Base-by-base conservation (phyloP, 1,140 invertebrate species). In the Drosophila asahinai region DNA sequence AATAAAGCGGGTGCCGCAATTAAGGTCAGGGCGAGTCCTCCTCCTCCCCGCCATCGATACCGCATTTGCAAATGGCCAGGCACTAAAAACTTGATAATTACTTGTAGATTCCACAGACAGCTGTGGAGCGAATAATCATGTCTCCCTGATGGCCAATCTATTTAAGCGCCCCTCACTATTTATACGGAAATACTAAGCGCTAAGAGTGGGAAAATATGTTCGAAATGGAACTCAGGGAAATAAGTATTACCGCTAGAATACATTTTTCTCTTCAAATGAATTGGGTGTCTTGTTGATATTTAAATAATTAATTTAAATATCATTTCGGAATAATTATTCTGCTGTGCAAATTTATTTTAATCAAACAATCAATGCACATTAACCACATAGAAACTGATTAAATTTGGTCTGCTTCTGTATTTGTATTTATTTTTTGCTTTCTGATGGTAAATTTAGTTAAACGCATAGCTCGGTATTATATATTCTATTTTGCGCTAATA, bases 1-100 rank as follows among this genome's bases (percentile, higher is more conserved):
- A 61, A 80, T 86, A 83, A 83, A 86, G 57, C 61, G 83, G 83
- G 75, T 60, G 63, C 63, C 51, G 30, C 64, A 87, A 86, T 80
- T 86, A 70, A 49, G 76, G 76, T 63, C 80, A 86, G 47, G 15
- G 4, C 49, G 33, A 49, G 57, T 19, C 33, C 38, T 45, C 42
- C 40, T 38, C 45, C 17, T 11, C 30, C 36, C 33, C 40, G 58
- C 60, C 64, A 76, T 59, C 40, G 54, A 52, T 62, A 49, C 45
- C 42, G 57, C 73, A 30, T 67, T 77, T 43, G 73, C 57, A 77
- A 52, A 76, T 59, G 72, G 62, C 45, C 43, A 33, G 67, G 68
- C 52, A 72, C 55, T 59, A 58, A 77, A 77, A 77, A 78, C 49
- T 63, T 78, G 76, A 63, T 78, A 78, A 78, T 78, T 78, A 78